Evolutionary conservation across 1,140 invertebrate species (phyloP).

Genomic region (Drosophila hydei): DNA sequence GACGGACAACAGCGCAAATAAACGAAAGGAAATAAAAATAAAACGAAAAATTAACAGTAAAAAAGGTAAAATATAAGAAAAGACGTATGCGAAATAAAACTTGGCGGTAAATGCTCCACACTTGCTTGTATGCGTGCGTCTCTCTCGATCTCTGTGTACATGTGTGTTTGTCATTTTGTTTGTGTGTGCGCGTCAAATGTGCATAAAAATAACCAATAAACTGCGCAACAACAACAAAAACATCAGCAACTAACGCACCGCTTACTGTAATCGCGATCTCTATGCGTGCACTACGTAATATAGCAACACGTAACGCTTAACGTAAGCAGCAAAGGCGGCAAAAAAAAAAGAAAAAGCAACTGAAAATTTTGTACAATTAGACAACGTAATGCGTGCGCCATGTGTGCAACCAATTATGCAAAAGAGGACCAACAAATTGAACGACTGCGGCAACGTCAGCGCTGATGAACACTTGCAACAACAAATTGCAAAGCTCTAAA

Average conservation of each 20-base stretch:
- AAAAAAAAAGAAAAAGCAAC: slow-evolving; percentile 33
- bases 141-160: slow-evolving; percentile 22
- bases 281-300: slow-evolving; percentile 48
- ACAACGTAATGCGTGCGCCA: slow-evolving; percentile 51
- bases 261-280: slow-evolving; percentile 46
- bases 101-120: slow-evolving; percentile 45
- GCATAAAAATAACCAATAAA: slow-evolving; percentile 54
- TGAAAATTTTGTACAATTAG: slow-evolving; percentile 24
- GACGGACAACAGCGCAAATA: slow-evolving; percentile 32
- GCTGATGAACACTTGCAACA: slow-evolving; percentile 56
- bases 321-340: slow-evolving; percentile 51
- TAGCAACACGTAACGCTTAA: slow-evolving; percentile 57
- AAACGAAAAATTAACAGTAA: slow-evolving; percentile 47
- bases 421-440: slow-evolving; percentile 65
- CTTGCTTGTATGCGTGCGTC: slow-evolving; percentile 4
- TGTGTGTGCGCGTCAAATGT: slow-evolving; percentile 45
- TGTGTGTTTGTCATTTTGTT: slow-evolving; percentile 26
- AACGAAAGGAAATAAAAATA: slow-evolving; percentile 59
- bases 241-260: slow-evolving; percentile 45
- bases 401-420: slow-evolving; percentile 70
- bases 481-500: slow-evolving; percentile 48
- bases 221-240: slow-evolving; percentile 53
- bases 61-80: slow-evolving; percentile 13
- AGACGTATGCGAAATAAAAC: slow-evolving; percentile 36
- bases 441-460: slow-evolving; percentile 55